phyloP scores from a whole-genome alignment of 53 echinoderm and acorn worm species.

The Luidia sarsii region DNA sequence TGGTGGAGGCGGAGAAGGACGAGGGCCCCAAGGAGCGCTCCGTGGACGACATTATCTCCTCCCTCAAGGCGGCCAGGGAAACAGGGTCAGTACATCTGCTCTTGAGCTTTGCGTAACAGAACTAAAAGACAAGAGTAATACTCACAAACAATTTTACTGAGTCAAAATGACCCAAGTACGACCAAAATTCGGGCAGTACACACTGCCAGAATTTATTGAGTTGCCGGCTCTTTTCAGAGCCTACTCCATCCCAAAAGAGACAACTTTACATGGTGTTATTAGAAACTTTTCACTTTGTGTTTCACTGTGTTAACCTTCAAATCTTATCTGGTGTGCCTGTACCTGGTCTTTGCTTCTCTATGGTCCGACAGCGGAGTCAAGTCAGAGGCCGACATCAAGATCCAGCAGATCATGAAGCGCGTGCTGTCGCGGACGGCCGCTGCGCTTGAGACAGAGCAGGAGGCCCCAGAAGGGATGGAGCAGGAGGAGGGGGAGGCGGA shows the following conservation, averaged over 20 bases:
- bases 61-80: conserved; percentile 80
- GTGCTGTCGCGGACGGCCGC: conserved; percentile 80
- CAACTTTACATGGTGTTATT: too few relatives aligned
- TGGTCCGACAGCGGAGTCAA: conserved; percentile 44
- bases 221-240: too few relatives aligned
- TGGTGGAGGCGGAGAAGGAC: conserved; percentile 46
- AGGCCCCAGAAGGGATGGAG: conserved; percentile 15
- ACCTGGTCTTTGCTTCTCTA: neutral
- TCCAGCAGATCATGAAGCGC: conserved; percentile 94
- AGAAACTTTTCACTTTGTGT: too few relatives aligned
- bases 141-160: too few relatives aligned
- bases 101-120: too few relatives aligned
- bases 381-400: conserved; percentile 95
- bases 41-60: conserved; percentile 97
- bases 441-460: conserved; percentile 64
- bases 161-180: too few relatives aligned
- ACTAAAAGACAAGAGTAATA: too few relatives aligned
- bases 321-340: too few relatives aligned
- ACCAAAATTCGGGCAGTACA: too few relatives aligned
- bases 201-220: too few relatives aligned
- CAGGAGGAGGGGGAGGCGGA: conserved; percentile 48
- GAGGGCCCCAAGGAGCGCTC: conserved; percentile 77
- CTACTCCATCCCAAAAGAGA: too few relatives aligned
- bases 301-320: too few relatives aligned
- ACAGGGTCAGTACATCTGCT: conserved; percentile 50